These are phyloP conservation scores for Meandrusa payeni DNA, from an alignment of 2,888 invertebrate genomes.

Conservation along the genomic window DNA sequence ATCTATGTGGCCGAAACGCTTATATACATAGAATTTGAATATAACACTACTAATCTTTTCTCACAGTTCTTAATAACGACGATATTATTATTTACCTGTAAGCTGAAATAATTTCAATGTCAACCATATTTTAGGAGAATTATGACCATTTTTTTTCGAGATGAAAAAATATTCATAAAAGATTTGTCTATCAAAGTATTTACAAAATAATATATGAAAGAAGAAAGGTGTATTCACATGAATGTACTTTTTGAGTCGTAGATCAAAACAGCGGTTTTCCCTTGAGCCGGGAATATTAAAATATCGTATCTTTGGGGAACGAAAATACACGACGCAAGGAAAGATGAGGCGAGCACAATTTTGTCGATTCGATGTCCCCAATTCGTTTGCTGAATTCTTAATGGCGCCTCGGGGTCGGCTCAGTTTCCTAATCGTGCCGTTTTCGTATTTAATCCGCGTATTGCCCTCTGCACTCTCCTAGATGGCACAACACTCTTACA, in stretches of 20 bases:
- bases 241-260: slow-evolving; percentile 57
- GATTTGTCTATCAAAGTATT: slow-evolving; percentile 52
- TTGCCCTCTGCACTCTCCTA: slow-evolving; percentile 33
- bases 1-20: too few relatives aligned
- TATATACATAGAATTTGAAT: too few relatives aligned
- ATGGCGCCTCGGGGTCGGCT: slow-evolving; percentile 61
- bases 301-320: slow-evolving; percentile 59
- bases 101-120: too few relatives aligned
- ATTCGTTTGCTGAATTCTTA: slow-evolving; percentile 76
- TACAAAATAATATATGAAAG: slow-evolving; percentile 54
- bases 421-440: slow-evolving; percentile 57
- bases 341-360: slow-evolving; percentile 73
- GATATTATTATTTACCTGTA: too few relatives aligned
- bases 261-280: slow-evolving; percentile 69
- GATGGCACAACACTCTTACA: slow-evolving; percentile 35
- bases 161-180: too few relatives aligned
- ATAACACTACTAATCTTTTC: too few relatives aligned
- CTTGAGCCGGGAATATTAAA: slow-evolving; percentile 63
- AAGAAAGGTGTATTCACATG: slow-evolving; percentile 55
- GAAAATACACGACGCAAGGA: slow-evolving; percentile 66
- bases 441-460: slow-evolving; percentile 71
- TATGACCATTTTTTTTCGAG: too few relatives aligned
- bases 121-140: too few relatives aligned
- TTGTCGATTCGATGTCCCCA: slow-evolving; percentile 75
- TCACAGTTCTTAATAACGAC: too few relatives aligned